These are phyloP conservation scores for Cuniculus paca DNA, from an alignment of 2,797 vertebrate genomes.

Conservation along the genomic window DNA sequence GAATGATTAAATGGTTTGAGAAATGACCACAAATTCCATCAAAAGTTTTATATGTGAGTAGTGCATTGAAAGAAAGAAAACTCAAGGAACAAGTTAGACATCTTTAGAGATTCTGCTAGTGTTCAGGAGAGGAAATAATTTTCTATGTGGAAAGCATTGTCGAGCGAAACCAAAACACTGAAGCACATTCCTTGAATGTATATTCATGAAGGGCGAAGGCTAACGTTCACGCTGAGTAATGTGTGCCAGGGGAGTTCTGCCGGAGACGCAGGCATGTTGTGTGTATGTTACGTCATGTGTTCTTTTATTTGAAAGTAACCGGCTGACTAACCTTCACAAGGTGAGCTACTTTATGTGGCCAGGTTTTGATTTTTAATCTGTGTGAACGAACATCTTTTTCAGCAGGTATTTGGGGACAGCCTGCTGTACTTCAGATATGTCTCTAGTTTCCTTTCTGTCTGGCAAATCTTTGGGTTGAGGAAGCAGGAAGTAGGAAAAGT, in stretches of 20 bases:
- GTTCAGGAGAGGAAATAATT: constrained; percentile 57
- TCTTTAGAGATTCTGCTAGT: constrained; percentile 35
- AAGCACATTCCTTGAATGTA: constrained; percentile 62
- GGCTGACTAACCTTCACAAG: constrained; percentile 1
- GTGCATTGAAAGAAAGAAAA: constrained; percentile 34
- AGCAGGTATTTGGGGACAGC: neutral
- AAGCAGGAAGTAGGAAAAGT: neutral
- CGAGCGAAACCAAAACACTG: constrained; percentile 65
- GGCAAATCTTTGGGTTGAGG: neutral
- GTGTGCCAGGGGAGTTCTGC: neutral
- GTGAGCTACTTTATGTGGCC: neutral
- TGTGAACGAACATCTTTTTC: constrained; percentile 13
- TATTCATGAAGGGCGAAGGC: neutral
- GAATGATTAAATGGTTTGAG: constrained; percentile 8
- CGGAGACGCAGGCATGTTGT: constrained; percentile 9
- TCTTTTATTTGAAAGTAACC: constrained; percentile 46
- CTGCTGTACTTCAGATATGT: neutral
- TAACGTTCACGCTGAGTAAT: neutral
- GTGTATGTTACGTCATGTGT: neutral
- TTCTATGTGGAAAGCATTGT: constrained; percentile 9
- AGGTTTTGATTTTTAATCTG: neutral
- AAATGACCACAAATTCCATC: neutral
- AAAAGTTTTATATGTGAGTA: neutral
- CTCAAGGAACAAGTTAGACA: neutral
- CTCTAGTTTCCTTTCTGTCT: neutral